Evolutionary conservation across 2,113 vertebrate genomes (phyloP).

Genomic region (Oriolus oriolus): DNA sequence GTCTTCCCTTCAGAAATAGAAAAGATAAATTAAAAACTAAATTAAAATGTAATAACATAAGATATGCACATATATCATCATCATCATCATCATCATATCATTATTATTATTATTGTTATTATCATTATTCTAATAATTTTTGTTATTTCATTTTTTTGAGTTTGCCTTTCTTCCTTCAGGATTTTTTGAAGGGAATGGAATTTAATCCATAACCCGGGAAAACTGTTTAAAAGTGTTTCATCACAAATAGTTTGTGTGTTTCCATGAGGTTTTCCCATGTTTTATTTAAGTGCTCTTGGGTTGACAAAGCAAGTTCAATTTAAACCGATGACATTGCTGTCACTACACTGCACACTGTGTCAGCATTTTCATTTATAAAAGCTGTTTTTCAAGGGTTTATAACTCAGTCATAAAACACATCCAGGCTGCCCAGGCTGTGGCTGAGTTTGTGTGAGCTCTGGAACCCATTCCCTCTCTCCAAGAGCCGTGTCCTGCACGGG

Average conservation of each 20-base stretch:
- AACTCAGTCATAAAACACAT: neutral
- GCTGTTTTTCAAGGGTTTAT: neutral
- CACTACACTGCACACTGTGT: neutral
- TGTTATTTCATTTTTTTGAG: rapidly evolving
- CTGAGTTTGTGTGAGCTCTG: neutral
- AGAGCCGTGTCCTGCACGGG: neutral
- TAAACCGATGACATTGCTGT: neutral
- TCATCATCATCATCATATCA: neutral
- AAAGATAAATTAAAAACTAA: neutral
- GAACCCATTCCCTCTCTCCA: neutral
- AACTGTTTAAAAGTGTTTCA: neutral
- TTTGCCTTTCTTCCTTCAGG: neutral
- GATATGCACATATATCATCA: neutral
- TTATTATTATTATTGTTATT: neutral
- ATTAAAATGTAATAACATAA: neutral
- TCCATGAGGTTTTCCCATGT: neutral
- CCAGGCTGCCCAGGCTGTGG: neutral
- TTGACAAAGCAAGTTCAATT: slow-evolving; percentile 20
- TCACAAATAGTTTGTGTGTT: neutral
- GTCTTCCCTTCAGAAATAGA: neutral
- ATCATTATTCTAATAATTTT: neutral
- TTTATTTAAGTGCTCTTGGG: slow-evolving; percentile 12
- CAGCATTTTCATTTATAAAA: slow-evolving; percentile 20
- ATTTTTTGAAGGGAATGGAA: neutral
- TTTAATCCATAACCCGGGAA: neutral